A percentile compares a stretch with the other conserved stretches of the same genome.
phyloP scores from a whole-genome alignment of 2,113 vertebrate species.

The Ginglymostoma cirratum region DNA sequence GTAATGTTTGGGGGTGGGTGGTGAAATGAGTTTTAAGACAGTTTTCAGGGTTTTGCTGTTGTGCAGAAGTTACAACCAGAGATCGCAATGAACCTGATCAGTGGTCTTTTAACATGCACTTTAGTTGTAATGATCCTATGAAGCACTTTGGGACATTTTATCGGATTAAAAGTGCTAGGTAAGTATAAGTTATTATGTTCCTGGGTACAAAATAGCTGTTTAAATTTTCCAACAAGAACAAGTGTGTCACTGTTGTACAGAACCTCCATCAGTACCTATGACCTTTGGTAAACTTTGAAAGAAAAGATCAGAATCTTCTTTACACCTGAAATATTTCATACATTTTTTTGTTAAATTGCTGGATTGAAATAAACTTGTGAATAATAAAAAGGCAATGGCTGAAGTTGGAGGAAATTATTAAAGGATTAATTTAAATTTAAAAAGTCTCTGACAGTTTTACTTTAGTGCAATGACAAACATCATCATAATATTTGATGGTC shows the following conservation, averaged over 20 bases:
- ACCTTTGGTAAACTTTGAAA: not conserved
- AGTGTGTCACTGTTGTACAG: not conserved
- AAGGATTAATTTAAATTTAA: not conserved
- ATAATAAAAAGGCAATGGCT: conserved; percentile 10
- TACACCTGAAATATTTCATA: not conserved
- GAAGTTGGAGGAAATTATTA: not conserved
- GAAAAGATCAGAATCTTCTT: not conserved
- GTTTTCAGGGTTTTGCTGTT: not conserved
- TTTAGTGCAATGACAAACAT: not conserved
- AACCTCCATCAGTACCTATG: not conserved
- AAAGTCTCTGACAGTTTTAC: not conserved
- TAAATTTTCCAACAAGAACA: not conserved
- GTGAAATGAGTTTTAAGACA: not conserved
- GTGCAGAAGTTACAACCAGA: not conserved
- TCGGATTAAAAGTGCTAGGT: not conserved
- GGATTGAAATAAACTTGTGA: not conserved
- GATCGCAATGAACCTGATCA: not conserved
- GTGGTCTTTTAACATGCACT: not conserved
- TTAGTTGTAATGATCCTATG: not conserved
- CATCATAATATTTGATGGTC: not conserved
- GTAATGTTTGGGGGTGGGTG: not conserved
- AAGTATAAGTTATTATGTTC: not conserved
- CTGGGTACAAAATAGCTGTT: not conserved
- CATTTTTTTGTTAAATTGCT: not conserved
- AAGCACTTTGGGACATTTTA: not conserved